Base-by-base conservation (phyloP, 2,113 vertebrate genomes). In the Pyxicephalus adspersus region DNA sequence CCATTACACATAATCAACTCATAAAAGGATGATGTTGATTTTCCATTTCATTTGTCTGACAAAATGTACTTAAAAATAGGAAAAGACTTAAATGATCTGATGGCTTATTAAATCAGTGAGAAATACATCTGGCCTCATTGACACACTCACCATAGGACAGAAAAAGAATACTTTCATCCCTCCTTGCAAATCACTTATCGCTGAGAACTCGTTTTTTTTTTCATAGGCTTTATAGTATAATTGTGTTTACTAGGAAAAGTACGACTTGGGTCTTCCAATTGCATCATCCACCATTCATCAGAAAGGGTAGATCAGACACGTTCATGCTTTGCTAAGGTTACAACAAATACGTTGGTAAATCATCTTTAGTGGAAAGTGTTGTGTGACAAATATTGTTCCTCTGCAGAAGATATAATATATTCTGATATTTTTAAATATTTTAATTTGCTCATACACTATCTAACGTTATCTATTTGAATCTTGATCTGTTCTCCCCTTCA, bases 1-100 rank as follows among this genome's bases (percentile, higher is more conserved):
- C 77, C 76, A 76, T 86, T 88, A 86, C 60, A 77, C 77, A n/a
- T 73, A 81, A 86, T 83, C 64, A 87, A 28, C 67, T 85, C 65
- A 83, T 71, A 87, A 86, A 86, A 83, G 83, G 76, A 66, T 87
- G 83, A 83, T 54, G 65, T 45, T 75, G 67, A 57, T 85, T 76
- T 84, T 84, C 84, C 25, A 81, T 80, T 87, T 88, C 63, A 52
- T 85, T 54, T 84, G 26, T 83, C 45, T 83, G 78, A 81, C 57
- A 84, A 81, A 78, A 68, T 73, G 34, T 78, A 65, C 54, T 64
- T 85, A 65, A 70, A 85, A 67, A 72, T 25, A 63, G 68, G 54
- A 88, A 85, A 84, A 73, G 23, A 25, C 57, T 60, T 84, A 45
- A 61, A 5, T 58, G 83, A 25, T 20, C n/a, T 80, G 81, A 31